Evolutionary conservation across 2,888 invertebrate species (phyloP).

Genomic region (Stratiomys singularior): DNA sequence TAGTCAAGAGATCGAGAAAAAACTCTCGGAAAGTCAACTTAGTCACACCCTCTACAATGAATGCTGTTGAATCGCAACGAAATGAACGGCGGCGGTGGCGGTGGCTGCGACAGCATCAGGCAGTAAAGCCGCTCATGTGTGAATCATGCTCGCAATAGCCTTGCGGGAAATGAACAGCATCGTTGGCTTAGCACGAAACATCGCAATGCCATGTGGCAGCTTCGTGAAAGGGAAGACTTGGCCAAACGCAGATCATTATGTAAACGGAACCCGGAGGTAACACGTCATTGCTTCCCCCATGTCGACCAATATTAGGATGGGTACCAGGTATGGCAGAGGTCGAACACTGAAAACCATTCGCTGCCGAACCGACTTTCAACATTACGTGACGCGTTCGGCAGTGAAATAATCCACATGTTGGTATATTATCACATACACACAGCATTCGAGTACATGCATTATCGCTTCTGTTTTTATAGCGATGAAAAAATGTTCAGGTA

Average conservation of each 20-base stretch:
- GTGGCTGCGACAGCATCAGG: background rate
- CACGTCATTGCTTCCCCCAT: background rate
- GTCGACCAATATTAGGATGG: background rate
- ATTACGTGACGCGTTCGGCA: background rate
- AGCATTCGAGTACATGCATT: no score
- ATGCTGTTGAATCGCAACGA: background rate
- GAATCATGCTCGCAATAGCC: constrained; percentile 16
- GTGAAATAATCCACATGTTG: no score
- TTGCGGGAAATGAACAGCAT: constrained; percentile 18
- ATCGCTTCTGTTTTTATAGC: no score
- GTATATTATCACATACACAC: no score
- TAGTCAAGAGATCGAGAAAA: background rate
- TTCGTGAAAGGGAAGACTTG: background rate
- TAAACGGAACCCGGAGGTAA: background rate
- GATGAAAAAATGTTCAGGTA: background rate
- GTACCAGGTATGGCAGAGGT: background rate
- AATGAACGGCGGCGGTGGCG: background rate
- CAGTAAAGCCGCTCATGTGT: background rate
- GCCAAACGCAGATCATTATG: background rate
- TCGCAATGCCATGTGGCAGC: background rate
- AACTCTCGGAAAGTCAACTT: no score
- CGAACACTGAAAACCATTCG: background rate
- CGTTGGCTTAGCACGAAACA: background rate
- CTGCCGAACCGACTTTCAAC: background rate
- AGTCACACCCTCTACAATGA: constrained; percentile 10